A percentile compares a stretch with the other conserved stretches of the same genome.
Conservation (phyloP, 2,888 invertebrate species). For the Tinea pellionella region DNA sequence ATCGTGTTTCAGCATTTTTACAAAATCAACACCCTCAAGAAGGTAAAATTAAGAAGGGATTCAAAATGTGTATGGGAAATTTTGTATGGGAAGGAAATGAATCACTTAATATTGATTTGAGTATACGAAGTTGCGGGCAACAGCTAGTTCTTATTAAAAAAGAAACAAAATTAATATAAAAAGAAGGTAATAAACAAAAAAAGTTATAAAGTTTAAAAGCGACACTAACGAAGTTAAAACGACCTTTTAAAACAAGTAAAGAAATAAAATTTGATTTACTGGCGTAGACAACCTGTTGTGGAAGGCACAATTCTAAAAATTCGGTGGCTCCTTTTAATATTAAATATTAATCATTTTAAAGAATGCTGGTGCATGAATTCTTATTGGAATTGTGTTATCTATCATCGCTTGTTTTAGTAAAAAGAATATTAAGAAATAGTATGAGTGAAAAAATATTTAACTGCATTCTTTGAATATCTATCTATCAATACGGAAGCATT, state of each 20-base stretch:
- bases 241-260: neutral
- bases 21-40: no score
- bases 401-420: neutral
- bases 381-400: constrained; percentile 2
- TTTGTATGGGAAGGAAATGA: no score
- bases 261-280: neutral
- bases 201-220: neutral
- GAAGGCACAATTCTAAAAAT: constrained; percentile 3
- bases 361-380: neutral
- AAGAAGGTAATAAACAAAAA: neutral
- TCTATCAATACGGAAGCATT: neutral
- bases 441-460: neutral
- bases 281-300: neutral
- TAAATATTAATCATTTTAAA: neutral
- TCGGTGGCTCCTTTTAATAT: neutral
- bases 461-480: neutral
- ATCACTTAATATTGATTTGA: no score
- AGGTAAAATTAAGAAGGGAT: no score
- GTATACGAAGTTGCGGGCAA: no score
- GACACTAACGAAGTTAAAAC: neutral
- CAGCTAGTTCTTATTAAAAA: no score
- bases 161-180: no score
- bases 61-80: no score
- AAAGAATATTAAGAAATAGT: neutral
- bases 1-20: no score